phyloP scores from a whole-genome alignment of 2,888 invertebrate species.

The Cryptus viduatorius region DNA sequence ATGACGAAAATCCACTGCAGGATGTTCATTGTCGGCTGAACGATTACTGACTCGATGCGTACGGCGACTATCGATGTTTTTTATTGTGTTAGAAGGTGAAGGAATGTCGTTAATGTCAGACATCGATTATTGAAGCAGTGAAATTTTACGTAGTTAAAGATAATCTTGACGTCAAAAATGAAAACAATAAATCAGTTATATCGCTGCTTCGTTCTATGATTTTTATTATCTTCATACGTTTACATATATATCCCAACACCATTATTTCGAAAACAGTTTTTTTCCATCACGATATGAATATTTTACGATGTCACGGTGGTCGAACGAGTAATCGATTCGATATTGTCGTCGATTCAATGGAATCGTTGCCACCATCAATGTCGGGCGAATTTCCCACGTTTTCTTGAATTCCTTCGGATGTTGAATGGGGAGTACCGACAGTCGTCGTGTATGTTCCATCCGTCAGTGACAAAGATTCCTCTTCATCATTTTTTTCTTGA shows the following conservation, averaged over 20 bases:
- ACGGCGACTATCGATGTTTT: constrained; percentile 26
- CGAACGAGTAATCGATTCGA: background rate
- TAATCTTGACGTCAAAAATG: constrained; percentile 21
- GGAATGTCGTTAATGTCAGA: constrained; percentile 37
- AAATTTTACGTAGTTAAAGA: background rate
- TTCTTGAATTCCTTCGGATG: background rate
- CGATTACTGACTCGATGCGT: constrained; percentile 33
- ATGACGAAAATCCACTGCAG: constrained; percentile 20
- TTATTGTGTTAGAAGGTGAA: constrained; percentile 44
- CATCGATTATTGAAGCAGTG: constrained; percentile 7
- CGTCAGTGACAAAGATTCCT: background rate
- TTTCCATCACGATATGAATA: background rate
- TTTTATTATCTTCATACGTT: constrained; percentile 28
- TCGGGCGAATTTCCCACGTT: background rate
- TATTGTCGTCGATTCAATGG: background rate
- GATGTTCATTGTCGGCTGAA: constrained; percentile 48
- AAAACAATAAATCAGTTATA: constrained; percentile 18
- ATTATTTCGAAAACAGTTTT: constrained; percentile 4
- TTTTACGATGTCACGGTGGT: background rate
- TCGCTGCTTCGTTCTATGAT: constrained; percentile 7
- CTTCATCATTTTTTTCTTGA: background rate
- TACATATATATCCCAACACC: constrained; percentile 28
- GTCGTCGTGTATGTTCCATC: background rate
- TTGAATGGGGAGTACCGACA: background rate
- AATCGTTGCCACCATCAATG: background rate